Percentiles rank a stretch among this genome's conserved stretches.
Evolutionary conservation across 2,797 vertebrate species (phyloP).

Genomic region (Sebastes taczanowskii): DNA sequence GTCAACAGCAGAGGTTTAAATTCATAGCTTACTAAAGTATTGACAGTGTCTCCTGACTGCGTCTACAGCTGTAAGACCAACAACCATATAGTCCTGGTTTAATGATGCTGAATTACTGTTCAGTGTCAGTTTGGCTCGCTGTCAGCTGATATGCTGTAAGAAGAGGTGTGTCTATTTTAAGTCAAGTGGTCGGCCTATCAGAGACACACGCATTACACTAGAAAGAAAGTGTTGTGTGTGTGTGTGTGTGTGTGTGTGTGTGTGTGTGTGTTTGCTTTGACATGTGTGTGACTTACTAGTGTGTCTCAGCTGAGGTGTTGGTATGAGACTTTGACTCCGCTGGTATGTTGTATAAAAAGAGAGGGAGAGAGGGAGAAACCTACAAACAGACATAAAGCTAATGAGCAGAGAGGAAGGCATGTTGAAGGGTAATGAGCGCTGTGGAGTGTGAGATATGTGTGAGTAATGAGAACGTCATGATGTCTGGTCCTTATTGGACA

Average conservation of each 20-base stretch:
- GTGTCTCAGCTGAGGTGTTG: slow-evolving; percentile 44
- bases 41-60: not conserved
- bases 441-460: slow-evolving; percentile 27
- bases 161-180: slow-evolving; percentile 60
- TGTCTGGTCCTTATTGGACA: not conserved
- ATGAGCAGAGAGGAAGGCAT: slow-evolving; percentile 47
- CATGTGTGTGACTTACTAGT: slow-evolving; percentile 26
- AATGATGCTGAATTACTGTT: slow-evolving; percentile 20
- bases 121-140: slow-evolving; percentile 21
- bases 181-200: slow-evolving; percentile 17
- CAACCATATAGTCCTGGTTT: not conserved
- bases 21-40: not conserved
- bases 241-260: not conserved
- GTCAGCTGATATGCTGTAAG: slow-evolving; percentile 53
- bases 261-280: not conserved
- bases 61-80: not conserved
- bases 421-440: slow-evolving; percentile 31
- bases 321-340: slow-evolving; percentile 44
- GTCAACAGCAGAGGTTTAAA: not conserved
- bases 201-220: slow-evolving; percentile 1
- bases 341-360: slow-evolving; percentile 43
- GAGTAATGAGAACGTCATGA: slow-evolving; percentile 12
- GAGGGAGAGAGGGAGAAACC: not conserved
- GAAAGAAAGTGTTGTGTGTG: slow-evolving; percentile 9
- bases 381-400: slow-evolving; percentile 12